phyloP scores from a whole-genome alignment of 2,888 invertebrate genomes.

The Brenthis ino region DNA sequence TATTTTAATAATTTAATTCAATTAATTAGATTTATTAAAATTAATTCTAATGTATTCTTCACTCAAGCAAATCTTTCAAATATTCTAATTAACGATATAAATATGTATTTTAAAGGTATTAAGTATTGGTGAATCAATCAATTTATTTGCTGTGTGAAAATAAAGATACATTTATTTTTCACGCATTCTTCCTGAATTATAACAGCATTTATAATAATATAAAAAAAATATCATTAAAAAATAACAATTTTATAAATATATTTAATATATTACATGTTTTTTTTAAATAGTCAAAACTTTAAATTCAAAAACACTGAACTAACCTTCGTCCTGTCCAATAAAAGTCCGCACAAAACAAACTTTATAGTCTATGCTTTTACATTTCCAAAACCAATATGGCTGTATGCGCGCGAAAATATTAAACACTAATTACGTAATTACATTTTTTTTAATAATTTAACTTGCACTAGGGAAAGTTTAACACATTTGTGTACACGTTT shows the following conservation, averaged over 20 bases:
- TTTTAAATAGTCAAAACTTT: neutral
- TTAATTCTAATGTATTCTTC: too few species aligned
- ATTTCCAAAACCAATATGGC: conserved; percentile 39
- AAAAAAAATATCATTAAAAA: neutral
- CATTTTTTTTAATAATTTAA: conserved; percentile 42
- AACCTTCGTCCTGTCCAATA: conserved; percentile 41
- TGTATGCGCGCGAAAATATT: conserved; percentile 49
- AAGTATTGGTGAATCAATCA: too few species aligned
- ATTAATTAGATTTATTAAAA: too few species aligned
- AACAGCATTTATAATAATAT: too few species aligned
- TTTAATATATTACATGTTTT: neutral
- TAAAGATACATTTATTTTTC: too few species aligned
- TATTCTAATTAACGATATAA: too few species aligned
- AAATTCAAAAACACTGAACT: conserved; percentile 32
- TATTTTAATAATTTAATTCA: too few species aligned
- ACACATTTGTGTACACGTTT: neutral
- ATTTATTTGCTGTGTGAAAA: too few species aligned
- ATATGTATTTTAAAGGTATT: too few species aligned
- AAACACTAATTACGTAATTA: conserved; percentile 44
- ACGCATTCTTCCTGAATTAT: too few species aligned
- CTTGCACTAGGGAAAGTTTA: neutral
- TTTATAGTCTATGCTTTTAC: conserved; percentile 35
- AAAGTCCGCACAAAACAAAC: conserved; percentile 31
- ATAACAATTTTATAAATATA: neutral
- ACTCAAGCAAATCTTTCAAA: too few species aligned